Conservation (phyloP, 1,140 invertebrate genomes). For the Trichonephila clavipes region DNA sequence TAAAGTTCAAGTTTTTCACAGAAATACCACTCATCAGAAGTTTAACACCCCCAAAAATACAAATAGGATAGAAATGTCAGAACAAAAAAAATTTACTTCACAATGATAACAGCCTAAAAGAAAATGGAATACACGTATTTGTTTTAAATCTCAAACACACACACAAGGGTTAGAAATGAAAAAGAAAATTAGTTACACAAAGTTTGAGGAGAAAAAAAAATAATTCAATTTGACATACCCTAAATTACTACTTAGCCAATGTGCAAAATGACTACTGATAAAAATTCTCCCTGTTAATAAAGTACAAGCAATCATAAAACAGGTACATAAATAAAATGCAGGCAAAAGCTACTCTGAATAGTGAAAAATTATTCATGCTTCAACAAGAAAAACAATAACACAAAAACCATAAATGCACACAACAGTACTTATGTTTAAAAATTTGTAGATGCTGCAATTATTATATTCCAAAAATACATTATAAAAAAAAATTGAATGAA, state of each 20-base stretch:
- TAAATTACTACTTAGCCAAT: slow-evolving; percentile 75
- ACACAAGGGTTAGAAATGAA: slow-evolving; percentile 44
- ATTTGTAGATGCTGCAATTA: neutral
- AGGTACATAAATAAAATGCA: slow-evolving; percentile 63
- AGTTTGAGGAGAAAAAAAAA: slow-evolving; percentile 38
- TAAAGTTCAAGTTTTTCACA: too few relatives aligned
- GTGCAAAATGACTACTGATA: slow-evolving; percentile 75
- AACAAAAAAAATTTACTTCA: slow-evolving; percentile 8
- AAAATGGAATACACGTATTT: neutral
- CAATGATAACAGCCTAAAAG: neutral
- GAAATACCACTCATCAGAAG: neutral
- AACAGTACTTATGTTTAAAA: neutral
- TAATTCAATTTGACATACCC: slow-evolving; percentile 75
- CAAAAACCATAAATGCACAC: slow-evolving; percentile 48
- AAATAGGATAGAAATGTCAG: neutral
- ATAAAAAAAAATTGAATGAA: neutral
- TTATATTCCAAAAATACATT: too few relatives aligned
- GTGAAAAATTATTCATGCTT: slow-evolving; percentile 66
- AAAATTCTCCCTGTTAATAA: slow-evolving; percentile 75
- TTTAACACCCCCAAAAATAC: slow-evolving; percentile 9
- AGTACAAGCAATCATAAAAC: slow-evolving; percentile 74
- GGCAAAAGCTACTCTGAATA: slow-evolving; percentile 72
- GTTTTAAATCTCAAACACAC: slow-evolving; percentile 5
- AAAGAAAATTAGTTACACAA: slow-evolving; percentile 51
- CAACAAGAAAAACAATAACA: slow-evolving; percentile 32